Evolutionary conservation across 37 sponge, comb jelly and placozoan genomes (phyloP).

Genomic region (Bolinopsis microptera): DNA sequence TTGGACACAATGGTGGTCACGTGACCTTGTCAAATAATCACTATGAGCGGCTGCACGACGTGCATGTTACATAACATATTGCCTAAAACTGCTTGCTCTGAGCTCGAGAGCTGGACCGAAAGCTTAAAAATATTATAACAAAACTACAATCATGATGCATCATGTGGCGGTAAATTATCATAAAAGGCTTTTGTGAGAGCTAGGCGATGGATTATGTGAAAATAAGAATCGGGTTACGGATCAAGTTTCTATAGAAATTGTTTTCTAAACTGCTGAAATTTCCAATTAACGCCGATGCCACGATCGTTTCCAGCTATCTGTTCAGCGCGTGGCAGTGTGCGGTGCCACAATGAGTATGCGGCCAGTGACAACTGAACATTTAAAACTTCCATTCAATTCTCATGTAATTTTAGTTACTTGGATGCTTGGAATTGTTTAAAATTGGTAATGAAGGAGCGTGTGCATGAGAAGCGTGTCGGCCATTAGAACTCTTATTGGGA

Average conservation of each 20-base stretch:
- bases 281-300: not conserved
- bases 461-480: no score
- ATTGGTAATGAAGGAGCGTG: no score
- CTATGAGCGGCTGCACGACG: not conserved
- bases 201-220: not conserved
- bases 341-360: no score
- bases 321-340: no score
- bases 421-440: no score
- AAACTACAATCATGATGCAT: not conserved
- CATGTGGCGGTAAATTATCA: not conserved
- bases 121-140: not conserved
- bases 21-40: not conserved
- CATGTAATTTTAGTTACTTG: no score
- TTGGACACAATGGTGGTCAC: not conserved
- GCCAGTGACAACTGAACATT: no score
- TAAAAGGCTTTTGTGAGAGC: not conserved
- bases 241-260: not conserved
- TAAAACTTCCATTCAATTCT: no score
- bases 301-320: no score
- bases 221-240: not conserved
- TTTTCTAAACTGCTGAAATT: not conserved
- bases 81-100: not conserved
- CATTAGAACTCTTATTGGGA: no score
- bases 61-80: not conserved
- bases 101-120: not conserved